Base-by-base conservation (phyloP, 2,113 vertebrate genomes). In the Phalacrocorax aristotelis region DNA sequence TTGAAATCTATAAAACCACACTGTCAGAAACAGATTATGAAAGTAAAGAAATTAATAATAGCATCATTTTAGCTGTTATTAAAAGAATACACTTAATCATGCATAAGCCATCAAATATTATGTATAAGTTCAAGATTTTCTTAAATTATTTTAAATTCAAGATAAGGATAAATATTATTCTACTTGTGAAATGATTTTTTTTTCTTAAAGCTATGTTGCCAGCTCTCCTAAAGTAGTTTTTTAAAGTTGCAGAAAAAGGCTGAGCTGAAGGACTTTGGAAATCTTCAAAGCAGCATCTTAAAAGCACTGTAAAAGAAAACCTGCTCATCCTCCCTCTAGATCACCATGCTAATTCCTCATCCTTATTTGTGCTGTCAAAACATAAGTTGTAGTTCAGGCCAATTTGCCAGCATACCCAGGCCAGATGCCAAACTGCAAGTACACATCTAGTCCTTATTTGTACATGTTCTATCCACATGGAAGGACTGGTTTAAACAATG, bases 401-500 rank as follows among this genome's bases (percentile, higher is more conserved):
- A 32, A 1, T 75, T 95, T 89, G 83, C 40, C 92, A 94, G 3
- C 9, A 20, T 7, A 5, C 23, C n/a, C 79, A 74, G 69, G 77
- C 89, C 55, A 70, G 85, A 18, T 77, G 85, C 90, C 93, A 95
- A 25, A n/a, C 81, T 72, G 55, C 17, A 15, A 42, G 88, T 10
- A 15, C 79, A 23, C 57, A 6, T 81, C 60, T 64, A 42, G 49
- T 64, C 94, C 89, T 95, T 93, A 58, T 87, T 93, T 87, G 83
- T 82, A 2, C 69, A 1, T 23, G 65, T 64, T 82, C 40, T 79
- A n/a, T 74, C 52, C 83, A 34, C 86, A 64, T 4, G 54, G 36
- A 76, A 93, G 65, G 57, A 3, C 75, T 93, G 83, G 2, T 94
- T 87, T 72, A 72, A 94, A 82, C 86, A 91, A 91, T 76, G 86